Base-by-base conservation (phyloP, 2,888 invertebrate genomes). In the Helobdella robusta region DNA sequence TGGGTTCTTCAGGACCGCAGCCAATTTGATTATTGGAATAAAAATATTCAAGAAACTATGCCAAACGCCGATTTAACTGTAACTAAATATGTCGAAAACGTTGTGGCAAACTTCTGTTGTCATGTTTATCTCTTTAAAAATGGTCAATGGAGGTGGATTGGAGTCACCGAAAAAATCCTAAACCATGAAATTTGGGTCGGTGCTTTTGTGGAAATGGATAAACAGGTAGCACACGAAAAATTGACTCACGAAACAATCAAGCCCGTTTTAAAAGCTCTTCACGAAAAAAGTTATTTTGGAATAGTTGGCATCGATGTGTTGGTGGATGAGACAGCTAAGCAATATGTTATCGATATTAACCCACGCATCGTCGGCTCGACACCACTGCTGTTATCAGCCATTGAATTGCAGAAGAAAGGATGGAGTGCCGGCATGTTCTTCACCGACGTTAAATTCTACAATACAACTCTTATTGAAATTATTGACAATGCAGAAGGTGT, bases 281-380 rank as follows among this genome's bases (percentile, higher is more conserved):
- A 65, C 32, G 40, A 40, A 52, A 44, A 65, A 36, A 44, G 59
- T 6, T 59, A 62, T 59, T 65, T 61, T 20, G 59, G 65, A 20
- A 44, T 61, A 20, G 28, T 61, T 2, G 65, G 59, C 20, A 20
- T 59, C 18, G 59, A 65, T 23, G 46, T 60, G 20, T n/a, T 65
- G 46, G 32, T 52, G 15, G 59, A 65, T 35, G 40, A n/a, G 3
- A 20, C 18, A n/a, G 59, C 30, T 46, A 28, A 61, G 44, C 59
- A 52, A n/a, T 65, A 64, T 36, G 44, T 65, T 2, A 44, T 65
- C 23, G 65, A 60, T 46, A 40, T 61, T 1, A 61, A 65, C 32
- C 59, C 59, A 8, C 59, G 65, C 6, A 61, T 61, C 18, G 30
- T 44, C 20, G 59, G 65, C 20, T 64, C 64, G n/a, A 58, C 64